Base-by-base conservation (phyloP, 2,888 invertebrate species). In the Biston betularia region DNA sequence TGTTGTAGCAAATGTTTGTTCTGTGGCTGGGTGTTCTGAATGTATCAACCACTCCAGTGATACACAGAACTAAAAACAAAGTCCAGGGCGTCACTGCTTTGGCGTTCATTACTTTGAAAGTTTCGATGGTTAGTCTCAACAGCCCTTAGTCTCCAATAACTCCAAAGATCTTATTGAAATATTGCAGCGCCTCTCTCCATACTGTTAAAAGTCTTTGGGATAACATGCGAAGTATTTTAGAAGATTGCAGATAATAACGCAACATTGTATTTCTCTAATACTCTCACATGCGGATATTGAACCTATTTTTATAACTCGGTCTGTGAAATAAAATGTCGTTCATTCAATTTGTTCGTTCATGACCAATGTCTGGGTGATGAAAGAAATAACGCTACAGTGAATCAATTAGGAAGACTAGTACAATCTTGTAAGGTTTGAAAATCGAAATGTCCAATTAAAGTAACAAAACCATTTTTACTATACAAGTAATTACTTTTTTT, bases 261-360 rank as follows among this genome's bases (percentile, higher is more conserved):
- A 68, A 64, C 68, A 69, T 70, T 74, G 72, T 72, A 66, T 69
- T 63, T 69, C 61, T 68, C 66, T 67, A 63, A 64, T 64, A 68
- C 64, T 59, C 57, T 34, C 24, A 42, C 61, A 67, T 55, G 65
- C 61, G 65, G 58, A 54, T 24, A 70, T 68, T 63, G 66, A 61
- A 42, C 70, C 58, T 68, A 55, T 69, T 70, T 71, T 74, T 68
- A 65, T 68, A 69, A 68, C 61, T 71, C 66, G 67, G 69, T 69
- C 63, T 3, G 3, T 63, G 46, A 53, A 54, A 67, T 61, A 40
- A 65, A 58, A 70, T 70, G n/a, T 34, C 1, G 9, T 33, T 56
- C 35, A 44, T 61, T 62, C 33, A 48, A 38, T 54, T 62, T 56
- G 50, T 63, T 52, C 42, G 53, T 66, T 57, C 48, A 48, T 24